These are phyloP conservation scores for Labroides dimidiatus DNA, from an alignment of 2,797 vertebrate species.

Conservation along the genomic window DNA sequence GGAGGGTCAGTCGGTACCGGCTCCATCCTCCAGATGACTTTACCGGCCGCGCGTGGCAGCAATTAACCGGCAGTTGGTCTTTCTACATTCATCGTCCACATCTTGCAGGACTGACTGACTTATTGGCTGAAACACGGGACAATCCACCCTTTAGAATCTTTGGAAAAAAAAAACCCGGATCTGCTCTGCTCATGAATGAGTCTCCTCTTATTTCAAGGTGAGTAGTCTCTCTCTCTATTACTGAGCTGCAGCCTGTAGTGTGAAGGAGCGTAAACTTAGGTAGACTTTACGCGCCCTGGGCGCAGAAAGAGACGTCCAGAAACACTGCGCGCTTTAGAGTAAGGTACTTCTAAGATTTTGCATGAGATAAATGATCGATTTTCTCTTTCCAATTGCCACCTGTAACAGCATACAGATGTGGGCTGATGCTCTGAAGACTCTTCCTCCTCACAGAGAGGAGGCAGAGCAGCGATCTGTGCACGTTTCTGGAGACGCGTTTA, in stretches of 20 bases:
- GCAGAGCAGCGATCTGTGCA: too few relatives aligned
- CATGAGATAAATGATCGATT: background rate
- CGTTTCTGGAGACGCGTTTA: conserved; percentile 14
- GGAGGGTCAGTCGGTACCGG: conserved; percentile 59
- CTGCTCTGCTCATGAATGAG: conserved; percentile 55
- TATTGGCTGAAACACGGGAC: conserved; percentile 28
- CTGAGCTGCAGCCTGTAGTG: conserved; percentile 20
- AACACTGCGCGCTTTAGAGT: background rate
- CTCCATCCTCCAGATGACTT: conserved; percentile 61
- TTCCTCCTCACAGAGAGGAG: conserved; percentile 23
- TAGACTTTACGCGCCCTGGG: conserved; percentile 51
- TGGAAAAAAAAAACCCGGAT: conserved; percentile 44
- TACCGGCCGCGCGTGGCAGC: conserved; percentile 38
- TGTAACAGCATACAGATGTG: conserved; percentile 50
- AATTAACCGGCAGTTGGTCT: conserved; percentile 32
- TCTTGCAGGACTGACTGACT: conserved; percentile 21
- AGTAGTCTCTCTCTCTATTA: conserved; percentile 48
- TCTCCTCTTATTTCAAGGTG: conserved; percentile 73
- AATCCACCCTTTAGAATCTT: background rate
- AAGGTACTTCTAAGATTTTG: conserved; percentile 1
- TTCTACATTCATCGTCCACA: conserved; percentile 12
- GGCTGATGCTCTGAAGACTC: conserved; percentile 35
- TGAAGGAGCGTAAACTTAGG: conserved; percentile 54
- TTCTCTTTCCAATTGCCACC: conserved; percentile 23
- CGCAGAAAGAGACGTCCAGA: conserved; percentile 5